phyloP scores from a whole-genome alignment of 2,113 vertebrate genomes.

The Pluvialis apricaria region DNA sequence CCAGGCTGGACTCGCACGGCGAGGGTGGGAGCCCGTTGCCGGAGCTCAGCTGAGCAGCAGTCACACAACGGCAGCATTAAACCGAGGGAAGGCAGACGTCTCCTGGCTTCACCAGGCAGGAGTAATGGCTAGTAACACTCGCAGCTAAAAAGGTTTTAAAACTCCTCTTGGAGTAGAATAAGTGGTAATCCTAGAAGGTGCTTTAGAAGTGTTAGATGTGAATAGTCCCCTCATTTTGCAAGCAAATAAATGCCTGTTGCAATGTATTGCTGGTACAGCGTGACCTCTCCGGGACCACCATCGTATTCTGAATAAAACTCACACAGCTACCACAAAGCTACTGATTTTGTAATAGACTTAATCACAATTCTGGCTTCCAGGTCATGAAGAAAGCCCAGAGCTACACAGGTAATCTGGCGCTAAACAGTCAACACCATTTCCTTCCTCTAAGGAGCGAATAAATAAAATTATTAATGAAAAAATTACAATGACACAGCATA shows the following conservation, averaged over 20 bases:
- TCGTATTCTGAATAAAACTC: not conserved
- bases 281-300: not conserved
- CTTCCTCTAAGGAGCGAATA: not conserved
- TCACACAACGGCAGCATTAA: rapidly evolving
- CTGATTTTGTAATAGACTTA: conserved; percentile 2
- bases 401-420: not conserved
- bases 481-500: not conserved
- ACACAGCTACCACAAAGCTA: not conserved
- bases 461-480: not conserved
- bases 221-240: not conserved
- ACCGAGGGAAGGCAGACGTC: not conserved
- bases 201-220: not conserved
- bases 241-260: not conserved
- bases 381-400: conserved; percentile 7
- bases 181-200: not conserved
- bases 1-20: not conserved
- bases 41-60: not conserved
- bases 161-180: not conserved
- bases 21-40: rapidly evolving
- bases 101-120: not conserved
- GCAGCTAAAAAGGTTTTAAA: not conserved
- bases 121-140: not conserved
- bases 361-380: conserved; percentile 2
- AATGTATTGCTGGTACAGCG: not conserved
- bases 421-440: not conserved